phyloP scores from a whole-genome alignment of 2,113 vertebrate species.

The Ammodramus savannarum region DNA sequence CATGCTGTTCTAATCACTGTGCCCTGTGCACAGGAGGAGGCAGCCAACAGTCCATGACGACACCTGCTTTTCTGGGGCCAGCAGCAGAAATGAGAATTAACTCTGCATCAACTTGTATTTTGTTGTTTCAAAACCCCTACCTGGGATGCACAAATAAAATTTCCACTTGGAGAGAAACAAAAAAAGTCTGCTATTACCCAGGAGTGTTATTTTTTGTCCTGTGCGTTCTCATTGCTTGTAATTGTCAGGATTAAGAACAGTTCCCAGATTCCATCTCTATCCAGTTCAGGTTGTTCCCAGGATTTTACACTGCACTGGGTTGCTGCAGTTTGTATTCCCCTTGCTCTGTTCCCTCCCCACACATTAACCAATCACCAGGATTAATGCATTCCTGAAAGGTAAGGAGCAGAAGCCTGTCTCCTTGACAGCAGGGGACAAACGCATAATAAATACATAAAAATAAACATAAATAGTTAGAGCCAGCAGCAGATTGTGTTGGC shows the following conservation, averaged over 20 bases:
- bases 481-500: constrained; percentile 56
- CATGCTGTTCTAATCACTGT: neutral
- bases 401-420: constrained; percentile 50
- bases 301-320: neutral
- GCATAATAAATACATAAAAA: constrained; percentile 49
- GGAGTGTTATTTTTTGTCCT: constrained; percentile 11
- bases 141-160: neutral
- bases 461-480: constrained; percentile 66
- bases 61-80: neutral
- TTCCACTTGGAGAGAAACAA: neutral
- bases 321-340: neutral
- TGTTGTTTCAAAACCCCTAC: neutral
- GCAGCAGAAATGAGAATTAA: neutral
- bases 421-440: constrained; percentile 41
- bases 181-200: neutral
- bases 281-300: neutral
- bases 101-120: neutral
- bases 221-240: neutral
- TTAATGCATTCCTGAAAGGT: constrained; percentile 57
- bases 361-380: constrained; percentile 36
- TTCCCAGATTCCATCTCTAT: neutral
- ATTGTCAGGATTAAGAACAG: neutral
- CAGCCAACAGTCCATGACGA: neutral
- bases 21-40: neutral
- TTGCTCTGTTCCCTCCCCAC: neutral